These are phyloP conservation scores for Cygnus atratus DNA, from an alignment of 2,113 vertebrate species.

Conservation along the genomic window DNA sequence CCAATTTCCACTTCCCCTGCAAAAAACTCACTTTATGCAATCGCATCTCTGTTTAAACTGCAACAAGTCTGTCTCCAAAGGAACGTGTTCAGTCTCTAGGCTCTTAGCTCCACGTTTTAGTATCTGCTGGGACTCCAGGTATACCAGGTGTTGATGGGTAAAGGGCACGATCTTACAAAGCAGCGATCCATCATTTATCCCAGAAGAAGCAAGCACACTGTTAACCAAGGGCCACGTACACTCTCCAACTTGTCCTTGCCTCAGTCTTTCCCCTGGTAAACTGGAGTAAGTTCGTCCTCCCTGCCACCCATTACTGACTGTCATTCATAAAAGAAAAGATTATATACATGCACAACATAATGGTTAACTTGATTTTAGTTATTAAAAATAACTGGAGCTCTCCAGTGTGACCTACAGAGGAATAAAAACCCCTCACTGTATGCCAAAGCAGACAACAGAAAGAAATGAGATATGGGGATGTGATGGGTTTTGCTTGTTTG, in stretches of 20 bases:
- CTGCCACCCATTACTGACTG: background rate
- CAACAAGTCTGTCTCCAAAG: background rate
- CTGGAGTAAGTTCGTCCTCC: background rate
- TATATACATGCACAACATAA: accelerated
- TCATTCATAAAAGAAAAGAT: background rate
- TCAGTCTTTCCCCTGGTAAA: background rate
- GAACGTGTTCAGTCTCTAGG: background rate
- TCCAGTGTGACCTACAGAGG: background rate
- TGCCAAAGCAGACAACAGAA: background rate
- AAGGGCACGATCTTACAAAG: background rate
- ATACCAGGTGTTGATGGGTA: background rate
- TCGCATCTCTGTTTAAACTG: background rate
- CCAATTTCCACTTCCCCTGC: background rate
- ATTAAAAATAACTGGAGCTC: background rate
- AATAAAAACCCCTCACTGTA: background rate
- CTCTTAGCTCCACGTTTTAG: background rate
- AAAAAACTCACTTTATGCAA: background rate
- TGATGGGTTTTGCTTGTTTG: background rate
- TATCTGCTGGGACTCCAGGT: background rate
- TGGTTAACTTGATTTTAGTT: background rate
- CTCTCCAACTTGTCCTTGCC: background rate
- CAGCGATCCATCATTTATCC: background rate
- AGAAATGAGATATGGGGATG: accelerated
- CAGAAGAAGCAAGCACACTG: background rate
- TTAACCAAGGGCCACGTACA: background rate